phyloP scores from a whole-genome alignment of 2,888 invertebrate genomes.

The Bhutanitis thaidina region DNA sequence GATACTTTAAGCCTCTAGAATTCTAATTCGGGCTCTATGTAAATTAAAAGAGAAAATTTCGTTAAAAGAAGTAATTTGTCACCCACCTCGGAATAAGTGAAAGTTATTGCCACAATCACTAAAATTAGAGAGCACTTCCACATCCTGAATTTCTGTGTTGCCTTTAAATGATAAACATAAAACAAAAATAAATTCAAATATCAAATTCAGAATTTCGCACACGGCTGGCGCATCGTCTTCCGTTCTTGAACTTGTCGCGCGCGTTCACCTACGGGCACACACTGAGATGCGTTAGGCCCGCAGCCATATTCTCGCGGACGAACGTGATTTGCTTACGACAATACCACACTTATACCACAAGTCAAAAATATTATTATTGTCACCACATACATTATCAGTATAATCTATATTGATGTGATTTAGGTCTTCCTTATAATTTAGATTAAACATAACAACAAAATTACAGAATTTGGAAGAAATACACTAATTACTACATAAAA shows the following conservation, averaged over 20 bases:
- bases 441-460: no score
- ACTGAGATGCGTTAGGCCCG: conserved; percentile 52
- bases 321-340: conserved; percentile 54
- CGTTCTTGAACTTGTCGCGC: conserved; percentile 55
- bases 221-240: conserved; percentile 49
- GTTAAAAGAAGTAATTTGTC: conserved; percentile 23
- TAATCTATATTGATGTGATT: no score
- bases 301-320: conserved; percentile 34
- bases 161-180: conserved; percentile 34
- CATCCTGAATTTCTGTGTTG: conserved; percentile 46
- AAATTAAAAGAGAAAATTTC: conserved; percentile 15
- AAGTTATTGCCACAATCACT: conserved; percentile 55
- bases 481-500: no score
- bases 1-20: background rate
- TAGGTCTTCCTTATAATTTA: no score
- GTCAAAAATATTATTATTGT: background rate
- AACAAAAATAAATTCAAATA: conserved; percentile 41
- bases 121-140: conserved; percentile 62
- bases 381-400: no score
- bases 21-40: background rate
- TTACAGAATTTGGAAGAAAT: no score
- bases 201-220: conserved; percentile 56
- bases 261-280: conserved; percentile 52
- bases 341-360: conserved; percentile 54
- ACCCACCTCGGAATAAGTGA: conserved; percentile 62